phyloP scores from a whole-genome alignment of 2,888 invertebrate genomes.

The Ormyrus rosae region DNA sequence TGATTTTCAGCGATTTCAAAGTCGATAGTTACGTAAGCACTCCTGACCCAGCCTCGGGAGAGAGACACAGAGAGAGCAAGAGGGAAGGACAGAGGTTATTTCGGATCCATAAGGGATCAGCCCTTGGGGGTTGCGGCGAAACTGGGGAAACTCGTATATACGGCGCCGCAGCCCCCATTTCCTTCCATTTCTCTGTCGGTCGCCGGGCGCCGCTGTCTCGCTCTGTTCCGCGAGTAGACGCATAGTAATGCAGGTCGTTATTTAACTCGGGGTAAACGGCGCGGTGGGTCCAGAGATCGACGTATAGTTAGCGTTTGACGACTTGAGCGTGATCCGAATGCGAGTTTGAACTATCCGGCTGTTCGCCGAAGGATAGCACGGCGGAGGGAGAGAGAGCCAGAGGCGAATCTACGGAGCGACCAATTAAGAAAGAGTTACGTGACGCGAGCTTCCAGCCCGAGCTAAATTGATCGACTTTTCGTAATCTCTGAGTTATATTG shows the following conservation, averaged over 20 bases:
- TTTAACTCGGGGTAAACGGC: conserved; percentile 29
- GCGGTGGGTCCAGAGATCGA: conserved; percentile 47
- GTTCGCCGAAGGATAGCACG: neutral
- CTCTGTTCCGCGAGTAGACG: neutral
- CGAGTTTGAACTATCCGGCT: conserved; percentile 45
- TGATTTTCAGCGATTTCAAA: conserved; percentile 47
- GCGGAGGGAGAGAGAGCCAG: neutral
- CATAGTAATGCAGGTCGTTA: conserved; percentile 63
- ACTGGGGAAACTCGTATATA: conserved; percentile 13
- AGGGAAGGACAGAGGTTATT: conserved; percentile 25
- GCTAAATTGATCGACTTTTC: conserved; percentile 44
- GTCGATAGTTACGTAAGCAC: conserved; percentile 44
- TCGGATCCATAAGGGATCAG: conserved; percentile 35
- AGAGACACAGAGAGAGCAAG: conserved; percentile 29
- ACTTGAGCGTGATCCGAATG: conserved; percentile 65
- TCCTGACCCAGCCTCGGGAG: conserved; percentile 23
- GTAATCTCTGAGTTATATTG: conserved; percentile 30
- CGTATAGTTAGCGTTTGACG: conserved; percentile 64
- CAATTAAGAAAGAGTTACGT: conserved; percentile 56
- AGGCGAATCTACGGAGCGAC: conserved; percentile 17
- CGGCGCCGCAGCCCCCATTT: conserved; percentile 25
- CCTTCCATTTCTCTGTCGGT: conserved; percentile 31
- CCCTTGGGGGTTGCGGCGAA: conserved; percentile 23
- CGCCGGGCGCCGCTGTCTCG: neutral
- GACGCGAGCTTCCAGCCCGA: conserved; percentile 25